Evolutionary conservation across 2,113 vertebrate species (phyloP).

Genomic region (Mungos mungo): DNA sequence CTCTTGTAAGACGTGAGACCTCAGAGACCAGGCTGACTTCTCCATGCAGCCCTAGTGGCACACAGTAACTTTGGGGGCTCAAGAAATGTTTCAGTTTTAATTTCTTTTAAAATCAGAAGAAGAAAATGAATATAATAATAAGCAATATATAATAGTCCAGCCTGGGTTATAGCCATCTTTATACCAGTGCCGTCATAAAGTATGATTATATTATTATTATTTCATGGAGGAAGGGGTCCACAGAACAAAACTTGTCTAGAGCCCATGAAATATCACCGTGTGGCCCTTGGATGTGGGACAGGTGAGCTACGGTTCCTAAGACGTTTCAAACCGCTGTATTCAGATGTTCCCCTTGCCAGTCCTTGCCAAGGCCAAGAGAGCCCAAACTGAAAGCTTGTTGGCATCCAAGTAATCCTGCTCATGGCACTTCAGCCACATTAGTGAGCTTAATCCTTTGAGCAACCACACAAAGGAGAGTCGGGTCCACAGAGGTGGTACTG

Average conservation of each 20-base stretch:
- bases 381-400: not conserved
- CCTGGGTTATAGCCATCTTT: conserved; percentile 10
- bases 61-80: not conserved
- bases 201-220: not conserved
- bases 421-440: not conserved
- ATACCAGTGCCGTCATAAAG: not conserved
- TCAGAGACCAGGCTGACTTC: not conserved
- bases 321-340: not conserved
- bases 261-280: not conserved
- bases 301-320: not conserved
- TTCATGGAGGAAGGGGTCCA: not conserved
- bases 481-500: not conserved
- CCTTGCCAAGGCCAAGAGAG: not conserved
- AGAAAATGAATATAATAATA: not conserved
- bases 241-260: not conserved
- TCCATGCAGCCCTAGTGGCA: not conserved
- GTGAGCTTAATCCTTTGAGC: not conserved
- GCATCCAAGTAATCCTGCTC: too few relatives aligned
- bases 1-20: not conserved
- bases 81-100: not conserved
- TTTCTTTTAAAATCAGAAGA: not conserved
- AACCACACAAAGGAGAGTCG: not conserved
- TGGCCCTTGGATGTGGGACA: not conserved
- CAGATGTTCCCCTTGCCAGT: not conserved
- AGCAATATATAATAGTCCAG: not conserved